Conservation (phyloP, 2,888 invertebrate species). For the Hermaeophaga mercurialis region DNA sequence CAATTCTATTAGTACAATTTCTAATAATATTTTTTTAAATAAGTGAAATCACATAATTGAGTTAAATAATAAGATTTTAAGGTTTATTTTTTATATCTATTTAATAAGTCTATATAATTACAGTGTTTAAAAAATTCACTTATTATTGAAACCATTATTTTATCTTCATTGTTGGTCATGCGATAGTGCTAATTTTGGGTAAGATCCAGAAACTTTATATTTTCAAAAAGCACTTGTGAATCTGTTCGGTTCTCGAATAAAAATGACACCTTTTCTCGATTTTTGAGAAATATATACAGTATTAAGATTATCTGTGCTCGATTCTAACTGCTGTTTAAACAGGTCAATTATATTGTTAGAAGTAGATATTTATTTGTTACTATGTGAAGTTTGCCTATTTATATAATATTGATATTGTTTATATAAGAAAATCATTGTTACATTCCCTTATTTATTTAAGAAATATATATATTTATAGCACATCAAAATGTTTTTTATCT, state of each 20-base stretch:
- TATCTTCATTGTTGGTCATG: no score
- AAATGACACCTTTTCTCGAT: slow-evolving; percentile 15
- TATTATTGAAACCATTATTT: no score
- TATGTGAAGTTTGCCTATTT: slow-evolving; percentile 26
- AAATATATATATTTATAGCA: slow-evolving; percentile 46
- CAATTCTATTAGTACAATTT: no score
- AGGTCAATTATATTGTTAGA: slow-evolving; percentile 29
- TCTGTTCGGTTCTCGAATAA: slow-evolving; percentile 22
- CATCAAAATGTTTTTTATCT: slow-evolving; percentile 35
- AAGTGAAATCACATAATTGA: no score
- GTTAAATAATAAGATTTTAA: no score
- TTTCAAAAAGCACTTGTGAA: slow-evolving; percentile 1
- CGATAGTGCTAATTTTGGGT: no score
- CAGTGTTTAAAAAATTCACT: no score
- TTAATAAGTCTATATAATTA: no score
- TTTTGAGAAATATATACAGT: slow-evolving; percentile 18
- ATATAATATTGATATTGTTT: slow-evolving; percentile 27
- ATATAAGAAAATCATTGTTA: slow-evolving; percentile 41
- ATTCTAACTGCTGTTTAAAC: slow-evolving; percentile 22
- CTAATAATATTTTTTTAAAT: no score
- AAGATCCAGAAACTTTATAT: no score
- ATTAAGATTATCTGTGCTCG: slow-evolving; percentile 16
- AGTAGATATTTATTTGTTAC: slow-evolving; percentile 31
- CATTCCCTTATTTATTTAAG: slow-evolving; percentile 50
- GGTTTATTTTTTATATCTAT: no score